These are phyloP conservation scores for Hirundo rustica DNA, from an alignment of 2,797 vertebrate species.

Conservation along the genomic window DNA sequence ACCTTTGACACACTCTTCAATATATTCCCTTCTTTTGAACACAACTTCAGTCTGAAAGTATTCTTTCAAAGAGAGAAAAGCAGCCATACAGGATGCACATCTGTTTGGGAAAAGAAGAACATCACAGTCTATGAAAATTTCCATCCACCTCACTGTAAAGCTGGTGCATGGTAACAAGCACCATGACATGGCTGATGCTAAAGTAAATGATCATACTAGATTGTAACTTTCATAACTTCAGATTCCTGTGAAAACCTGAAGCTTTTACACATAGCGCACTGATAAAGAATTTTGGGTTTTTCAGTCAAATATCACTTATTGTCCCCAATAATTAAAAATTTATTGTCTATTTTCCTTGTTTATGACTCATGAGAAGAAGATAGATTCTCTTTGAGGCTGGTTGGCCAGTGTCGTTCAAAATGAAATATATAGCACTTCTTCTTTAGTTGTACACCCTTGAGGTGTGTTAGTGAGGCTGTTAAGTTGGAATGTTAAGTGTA, in stretches of 20 bases:
- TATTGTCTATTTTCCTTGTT: not conserved
- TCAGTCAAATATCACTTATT: not conserved
- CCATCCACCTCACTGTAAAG: not conserved
- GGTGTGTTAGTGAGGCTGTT: conserved; percentile 38
- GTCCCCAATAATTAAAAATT: not conserved
- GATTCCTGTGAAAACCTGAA: not conserved
- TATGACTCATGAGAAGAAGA: not conserved
- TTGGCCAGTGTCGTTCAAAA: not conserved
- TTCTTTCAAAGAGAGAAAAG: not conserved
- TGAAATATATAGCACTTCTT: not conserved
- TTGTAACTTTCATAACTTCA: not conserved
- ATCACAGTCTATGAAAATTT: not conserved
- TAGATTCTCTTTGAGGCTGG: not conserved
- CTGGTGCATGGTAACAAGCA: not conserved
- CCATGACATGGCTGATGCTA: accelerated
- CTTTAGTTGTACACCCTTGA: conserved; percentile 30
- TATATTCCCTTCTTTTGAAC: not conserved
- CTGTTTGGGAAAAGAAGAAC: not conserved
- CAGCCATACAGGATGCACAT: not conserved
- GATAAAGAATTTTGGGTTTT: not conserved
- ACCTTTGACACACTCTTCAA: not conserved
- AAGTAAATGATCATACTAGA: not conserved
- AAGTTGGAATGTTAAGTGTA: conserved; percentile 44
- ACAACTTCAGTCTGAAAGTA: not conserved
- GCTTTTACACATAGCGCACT: not conserved